Evolutionary conservation across 2,113 vertebrate genomes (phyloP).

Genomic region (Brachyhypopomus gauderio): DNA sequence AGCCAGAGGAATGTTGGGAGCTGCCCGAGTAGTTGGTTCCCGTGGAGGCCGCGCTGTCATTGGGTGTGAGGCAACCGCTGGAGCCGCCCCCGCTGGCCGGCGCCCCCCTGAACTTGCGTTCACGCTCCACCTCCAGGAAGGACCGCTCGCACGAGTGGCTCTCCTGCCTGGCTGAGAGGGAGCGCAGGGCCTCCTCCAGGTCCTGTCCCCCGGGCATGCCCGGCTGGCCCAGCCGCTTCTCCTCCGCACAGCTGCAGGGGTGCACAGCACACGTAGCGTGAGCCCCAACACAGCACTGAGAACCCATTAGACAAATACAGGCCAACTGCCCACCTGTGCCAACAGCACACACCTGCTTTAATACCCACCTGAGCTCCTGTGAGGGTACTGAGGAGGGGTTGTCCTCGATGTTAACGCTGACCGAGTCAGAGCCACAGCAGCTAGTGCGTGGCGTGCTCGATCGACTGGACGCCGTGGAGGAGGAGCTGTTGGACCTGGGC

Average conservation of each 20-base stretch:
- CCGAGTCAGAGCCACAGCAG: constrained; percentile 68
- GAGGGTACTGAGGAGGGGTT: constrained; percentile 51
- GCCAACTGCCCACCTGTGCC: too few species aligned
- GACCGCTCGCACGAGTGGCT: constrained; percentile 72
- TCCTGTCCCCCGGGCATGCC: constrained; percentile 79
- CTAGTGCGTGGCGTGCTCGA: constrained; percentile 74
- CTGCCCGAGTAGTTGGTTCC: constrained; percentile 78
- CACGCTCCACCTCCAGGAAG: constrained; percentile 81
- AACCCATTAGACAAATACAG: too few species aligned
- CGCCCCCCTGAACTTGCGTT: constrained; percentile 71
- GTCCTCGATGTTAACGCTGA: constrained; percentile 70
- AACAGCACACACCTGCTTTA: too few species aligned
- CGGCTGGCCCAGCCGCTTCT: constrained; percentile 70
- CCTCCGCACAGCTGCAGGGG: constrained; percentile 55
- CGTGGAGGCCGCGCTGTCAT: constrained; percentile 75
- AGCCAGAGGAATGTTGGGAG: constrained; percentile 73
- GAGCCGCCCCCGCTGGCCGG: constrained; percentile 64
- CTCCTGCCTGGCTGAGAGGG: constrained; percentile 78
- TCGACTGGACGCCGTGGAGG: constrained; percentile 70
- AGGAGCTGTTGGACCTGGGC: constrained; percentile 50
- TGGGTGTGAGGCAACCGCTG: constrained; percentile 81
- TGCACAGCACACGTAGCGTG: not conserved
- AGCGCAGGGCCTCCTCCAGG: constrained; percentile 81
- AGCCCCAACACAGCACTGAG: not conserved
- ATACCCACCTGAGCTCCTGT: constrained; percentile 67